These are phyloP conservation scores for Diabrotica virgifera DNA, from an alignment of 1,140 invertebrate genomes.

Conservation along the genomic window DNA sequence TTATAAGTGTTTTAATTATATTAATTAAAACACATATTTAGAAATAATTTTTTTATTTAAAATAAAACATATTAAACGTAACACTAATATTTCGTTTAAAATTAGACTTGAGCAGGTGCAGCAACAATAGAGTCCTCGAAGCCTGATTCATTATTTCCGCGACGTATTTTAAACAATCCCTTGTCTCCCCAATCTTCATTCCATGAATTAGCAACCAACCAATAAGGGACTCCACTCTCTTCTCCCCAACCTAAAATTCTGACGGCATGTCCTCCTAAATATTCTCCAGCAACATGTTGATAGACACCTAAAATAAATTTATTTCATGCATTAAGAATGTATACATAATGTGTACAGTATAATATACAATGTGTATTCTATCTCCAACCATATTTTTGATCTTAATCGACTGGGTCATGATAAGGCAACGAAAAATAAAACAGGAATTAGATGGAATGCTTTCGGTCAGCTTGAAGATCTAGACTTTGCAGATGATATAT, in stretches of 20 bases:
- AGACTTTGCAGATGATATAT: too few species aligned
- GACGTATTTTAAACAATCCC: constrained; percentile 83
- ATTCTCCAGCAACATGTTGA: constrained; percentile 67
- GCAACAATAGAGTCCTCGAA: constrained; percentile 72
- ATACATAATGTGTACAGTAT: too few species aligned
- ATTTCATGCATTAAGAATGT: constrained; percentile 47
- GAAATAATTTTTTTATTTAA: too few species aligned
- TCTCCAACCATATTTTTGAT: too few species aligned
- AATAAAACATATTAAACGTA: too few species aligned
- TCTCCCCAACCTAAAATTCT: constrained; percentile 86
- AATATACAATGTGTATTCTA: too few species aligned
- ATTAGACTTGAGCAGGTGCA: not conserved
- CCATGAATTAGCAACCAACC: constrained; percentile 91
- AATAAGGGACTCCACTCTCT: constrained; percentile 77
- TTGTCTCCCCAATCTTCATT: constrained; percentile 82
- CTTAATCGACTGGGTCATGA: too few species aligned
- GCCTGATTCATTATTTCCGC: constrained; percentile 81
- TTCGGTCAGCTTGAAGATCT: too few species aligned
- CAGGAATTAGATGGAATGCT: too few species aligned
- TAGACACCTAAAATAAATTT: constrained; percentile 65
- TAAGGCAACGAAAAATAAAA: too few species aligned
- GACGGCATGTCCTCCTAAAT: constrained; percentile 85
- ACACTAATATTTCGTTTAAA: not conserved
- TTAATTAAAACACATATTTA: too few species aligned
- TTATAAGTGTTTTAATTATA: too few species aligned